Evolutionary conservation across 1,140 invertebrate species (phyloP).

Genomic region (Phenacoccus solenopsis): DNA sequence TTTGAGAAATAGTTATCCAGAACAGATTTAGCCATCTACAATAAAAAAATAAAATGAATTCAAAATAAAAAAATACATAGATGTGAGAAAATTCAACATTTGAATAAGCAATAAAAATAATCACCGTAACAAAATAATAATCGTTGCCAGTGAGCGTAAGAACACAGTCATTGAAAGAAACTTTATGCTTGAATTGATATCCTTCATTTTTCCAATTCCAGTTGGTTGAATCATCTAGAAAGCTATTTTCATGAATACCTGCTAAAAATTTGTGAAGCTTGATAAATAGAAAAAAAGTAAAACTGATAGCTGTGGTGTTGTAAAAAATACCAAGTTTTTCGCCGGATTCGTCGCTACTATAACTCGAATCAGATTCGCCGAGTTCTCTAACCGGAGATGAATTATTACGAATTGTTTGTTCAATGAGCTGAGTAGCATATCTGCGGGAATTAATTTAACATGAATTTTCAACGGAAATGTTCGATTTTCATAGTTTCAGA

Average conservation of each 20-base stretch:
- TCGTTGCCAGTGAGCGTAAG: background rate
- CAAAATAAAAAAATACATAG: background rate
- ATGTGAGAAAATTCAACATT: background rate
- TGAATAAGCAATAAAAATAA: background rate
- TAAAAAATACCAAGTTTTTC: constrained; percentile 39
- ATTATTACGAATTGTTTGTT: constrained; percentile 82
- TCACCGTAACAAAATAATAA: background rate
- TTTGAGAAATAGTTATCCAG: constrained; percentile 2
- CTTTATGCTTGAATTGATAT: background rate
- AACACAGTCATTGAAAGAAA: background rate
- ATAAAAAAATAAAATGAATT: background rate
- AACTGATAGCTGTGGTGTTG: too few species aligned
- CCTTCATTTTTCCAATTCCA: constrained; percentile 25
- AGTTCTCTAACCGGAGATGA: constrained; percentile 62
- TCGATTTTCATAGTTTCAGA: background rate
- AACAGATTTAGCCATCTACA: background rate
- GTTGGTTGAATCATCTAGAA: background rate
- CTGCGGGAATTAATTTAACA: constrained; percentile 37
- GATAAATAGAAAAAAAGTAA: too few species aligned
- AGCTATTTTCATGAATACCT: too few species aligned
- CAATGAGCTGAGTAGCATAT: constrained; percentile 78
- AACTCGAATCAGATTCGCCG: constrained; percentile 47
- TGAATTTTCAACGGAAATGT: background rate
- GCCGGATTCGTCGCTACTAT: constrained; percentile 62
- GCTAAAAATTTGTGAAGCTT: too few species aligned